phyloP scores from a whole-genome alignment of 1,140 invertebrate species.

The Solenopsis invicta region DNA sequence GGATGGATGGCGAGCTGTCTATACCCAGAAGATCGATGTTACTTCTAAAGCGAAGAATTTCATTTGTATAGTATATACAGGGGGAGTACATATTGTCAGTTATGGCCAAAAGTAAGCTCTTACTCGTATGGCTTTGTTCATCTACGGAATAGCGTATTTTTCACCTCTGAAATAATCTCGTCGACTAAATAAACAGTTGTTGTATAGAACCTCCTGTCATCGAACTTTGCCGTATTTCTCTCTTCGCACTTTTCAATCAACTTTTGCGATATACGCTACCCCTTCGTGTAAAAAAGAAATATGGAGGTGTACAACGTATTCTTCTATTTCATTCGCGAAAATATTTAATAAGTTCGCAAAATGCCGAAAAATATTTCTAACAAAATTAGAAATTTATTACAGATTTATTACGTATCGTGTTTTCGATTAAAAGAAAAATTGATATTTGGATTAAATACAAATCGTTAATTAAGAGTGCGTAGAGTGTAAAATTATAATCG shows the following conservation, averaged over 20 bases:
- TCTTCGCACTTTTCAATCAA: background rate
- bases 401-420: too few species aligned
- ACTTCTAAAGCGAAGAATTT: slow-evolving; percentile 39
- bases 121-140: background rate
- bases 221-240: background rate
- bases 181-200: slow-evolving; percentile 15
- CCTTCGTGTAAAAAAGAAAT: too few species aligned
- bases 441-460: too few species aligned
- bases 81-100: slow-evolving; percentile 31
- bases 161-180: background rate
- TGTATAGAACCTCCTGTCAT: background rate
- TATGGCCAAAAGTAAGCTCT: background rate
- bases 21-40: slow-evolving; percentile 56
- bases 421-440: too few species aligned
- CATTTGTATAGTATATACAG: slow-evolving; percentile 15
- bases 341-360: too few species aligned
- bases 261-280: background rate
- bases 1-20: slow-evolving; percentile 33
- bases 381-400: too few species aligned
- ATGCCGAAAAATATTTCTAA: too few species aligned
- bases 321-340: too few species aligned
- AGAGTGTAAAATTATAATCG: too few species aligned
- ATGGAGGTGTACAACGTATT: too few species aligned
- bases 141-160: slow-evolving; percentile 4
- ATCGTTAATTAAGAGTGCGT: too few species aligned